Evolutionary conservation across 2,113 vertebrate genomes (phyloP).

Genomic region (Apodemus speciosus): DNA sequence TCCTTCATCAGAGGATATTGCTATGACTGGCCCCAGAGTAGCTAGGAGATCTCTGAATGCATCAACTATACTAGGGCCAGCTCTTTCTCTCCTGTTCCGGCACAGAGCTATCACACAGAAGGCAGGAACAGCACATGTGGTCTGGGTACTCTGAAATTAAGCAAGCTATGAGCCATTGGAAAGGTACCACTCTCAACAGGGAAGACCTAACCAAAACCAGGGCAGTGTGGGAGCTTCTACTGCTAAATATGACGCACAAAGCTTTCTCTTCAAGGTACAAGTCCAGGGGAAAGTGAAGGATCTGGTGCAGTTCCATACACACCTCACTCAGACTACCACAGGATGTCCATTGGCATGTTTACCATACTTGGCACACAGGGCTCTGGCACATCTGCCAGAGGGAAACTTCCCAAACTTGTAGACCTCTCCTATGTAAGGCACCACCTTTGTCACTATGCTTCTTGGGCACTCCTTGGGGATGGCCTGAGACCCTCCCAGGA

Average conservation of each 20-base stretch:
- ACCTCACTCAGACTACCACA: background rate
- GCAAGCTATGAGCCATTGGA: background rate
- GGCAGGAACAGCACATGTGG: background rate
- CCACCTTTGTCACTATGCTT: background rate
- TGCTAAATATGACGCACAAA: conserved; percentile 10
- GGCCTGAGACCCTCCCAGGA: conserved; percentile 1
- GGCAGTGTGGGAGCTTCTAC: conserved; percentile 16
- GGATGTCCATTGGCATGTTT: background rate
- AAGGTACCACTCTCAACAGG: background rate
- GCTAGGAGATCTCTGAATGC: background rate
- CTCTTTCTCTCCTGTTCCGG: background rate
- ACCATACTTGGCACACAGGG: background rate
- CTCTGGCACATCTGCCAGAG: background rate
- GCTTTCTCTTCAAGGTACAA: background rate
- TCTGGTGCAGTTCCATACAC: background rate
- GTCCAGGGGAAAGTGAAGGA: background rate
- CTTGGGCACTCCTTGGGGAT: background rate
- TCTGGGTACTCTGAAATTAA: background rate
- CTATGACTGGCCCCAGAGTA: background rate
- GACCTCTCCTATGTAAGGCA: background rate
- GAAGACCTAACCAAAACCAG: background rate
- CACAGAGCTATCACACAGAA: background rate
- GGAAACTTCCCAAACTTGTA: background rate
- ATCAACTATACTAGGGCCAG: background rate
- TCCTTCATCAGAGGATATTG: background rate